phyloP scores from a whole-genome alignment of 37 sponge, comb jelly and placozoan genomes.

The Chondrilla cf. caribensis region DNA sequence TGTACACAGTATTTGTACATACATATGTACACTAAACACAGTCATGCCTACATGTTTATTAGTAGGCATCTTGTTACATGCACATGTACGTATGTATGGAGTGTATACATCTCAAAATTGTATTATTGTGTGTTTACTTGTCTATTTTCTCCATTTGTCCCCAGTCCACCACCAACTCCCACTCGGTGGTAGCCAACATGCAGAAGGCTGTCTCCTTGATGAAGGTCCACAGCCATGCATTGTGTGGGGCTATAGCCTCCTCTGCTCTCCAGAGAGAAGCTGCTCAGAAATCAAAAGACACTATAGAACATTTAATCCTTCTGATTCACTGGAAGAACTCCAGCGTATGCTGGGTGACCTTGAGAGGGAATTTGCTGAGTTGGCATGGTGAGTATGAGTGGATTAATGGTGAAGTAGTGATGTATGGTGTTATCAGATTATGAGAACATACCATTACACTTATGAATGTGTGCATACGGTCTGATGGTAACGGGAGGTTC shows the following conservation, averaged over 20 bases:
- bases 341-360: slow-evolving; percentile 34
- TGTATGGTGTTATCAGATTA: not conserved
- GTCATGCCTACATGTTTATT: too few species aligned
- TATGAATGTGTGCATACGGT: not conserved
- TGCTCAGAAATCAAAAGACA: not conserved
- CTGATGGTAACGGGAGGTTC: too few species aligned
- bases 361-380: slow-evolving; percentile 44
- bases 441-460: too few species aligned
- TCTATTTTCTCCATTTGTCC: not conserved
- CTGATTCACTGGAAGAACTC: slow-evolving; percentile 13
- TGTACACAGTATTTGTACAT: too few species aligned
- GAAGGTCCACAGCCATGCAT: slow-evolving; percentile 57
- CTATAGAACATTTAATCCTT: not conserved
- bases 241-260: slow-evolving; percentile 65
- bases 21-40: too few species aligned
- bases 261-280: not conserved
- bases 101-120: not conserved
- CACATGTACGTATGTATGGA: not conserved
- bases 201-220: slow-evolving; percentile 61
- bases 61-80: too few species aligned
- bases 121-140: not conserved
- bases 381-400: slow-evolving; percentile 33
- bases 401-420: not conserved
- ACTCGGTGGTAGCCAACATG: slow-evolving; percentile 69
- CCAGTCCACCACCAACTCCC: slow-evolving; percentile 63